Evolutionary conservation across 2,113 vertebrate genomes (phyloP).

Genomic region (Microcebus ravelobensis): DNA sequence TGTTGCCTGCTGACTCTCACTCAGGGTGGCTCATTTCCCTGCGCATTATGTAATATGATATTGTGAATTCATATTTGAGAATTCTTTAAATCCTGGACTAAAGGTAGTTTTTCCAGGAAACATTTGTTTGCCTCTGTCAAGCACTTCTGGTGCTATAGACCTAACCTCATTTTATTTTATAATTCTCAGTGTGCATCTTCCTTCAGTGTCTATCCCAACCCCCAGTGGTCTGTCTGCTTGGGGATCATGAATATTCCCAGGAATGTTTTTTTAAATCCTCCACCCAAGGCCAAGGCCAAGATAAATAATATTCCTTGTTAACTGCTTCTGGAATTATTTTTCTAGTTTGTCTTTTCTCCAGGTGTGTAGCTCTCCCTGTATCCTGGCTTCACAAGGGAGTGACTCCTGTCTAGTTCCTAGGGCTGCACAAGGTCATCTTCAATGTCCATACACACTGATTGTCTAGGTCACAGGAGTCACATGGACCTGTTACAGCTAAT

Average conservation of each 20-base stretch:
- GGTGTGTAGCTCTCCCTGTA: not conserved
- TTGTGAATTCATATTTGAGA: not conserved
- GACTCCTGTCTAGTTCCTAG: accelerated
- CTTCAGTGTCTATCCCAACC: not conserved
- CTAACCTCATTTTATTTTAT: not conserved
- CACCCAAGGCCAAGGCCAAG: not conserved
- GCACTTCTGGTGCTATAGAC: not conserved
- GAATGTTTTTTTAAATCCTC: not conserved
- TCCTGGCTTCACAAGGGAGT: not conserved
- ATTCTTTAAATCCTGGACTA: not conserved
- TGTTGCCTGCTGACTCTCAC: not conserved
- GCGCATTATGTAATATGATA: not conserved
- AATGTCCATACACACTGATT: not conserved
- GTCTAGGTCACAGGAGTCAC: no score
- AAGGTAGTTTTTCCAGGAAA: not conserved
- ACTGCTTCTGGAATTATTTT: not conserved
- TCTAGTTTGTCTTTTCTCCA: not conserved
- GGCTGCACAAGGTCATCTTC: not conserved
- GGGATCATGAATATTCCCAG: not conserved
- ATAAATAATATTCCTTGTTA: not conserved
- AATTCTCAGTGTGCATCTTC: not conserved
- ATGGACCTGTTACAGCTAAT: accelerated
- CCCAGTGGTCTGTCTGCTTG: not conserved
- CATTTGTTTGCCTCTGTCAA: not conserved
- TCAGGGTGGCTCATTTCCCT: not conserved